Percentiles rank a stretch among this genome's conserved stretches.
These are phyloP conservation scores for Eurois occulta DNA, from an alignment of 2,888 invertebrate genomes.

Conservation along the genomic window DNA sequence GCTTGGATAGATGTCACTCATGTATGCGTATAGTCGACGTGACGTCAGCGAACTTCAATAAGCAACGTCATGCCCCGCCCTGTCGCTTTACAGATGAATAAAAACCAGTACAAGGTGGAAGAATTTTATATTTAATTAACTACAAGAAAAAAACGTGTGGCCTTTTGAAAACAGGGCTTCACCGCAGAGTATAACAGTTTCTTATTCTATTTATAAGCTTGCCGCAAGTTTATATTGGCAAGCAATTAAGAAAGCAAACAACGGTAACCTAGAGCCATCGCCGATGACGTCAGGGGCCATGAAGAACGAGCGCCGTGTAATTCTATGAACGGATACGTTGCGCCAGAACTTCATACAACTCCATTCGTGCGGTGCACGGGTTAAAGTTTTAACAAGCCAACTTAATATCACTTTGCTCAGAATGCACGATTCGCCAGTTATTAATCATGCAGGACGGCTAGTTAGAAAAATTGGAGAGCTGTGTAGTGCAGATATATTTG, in stretches of 20 bases:
- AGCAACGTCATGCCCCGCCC: conserved; percentile 43
- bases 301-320: conserved; percentile 78
- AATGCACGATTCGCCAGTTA: conserved; percentile 88
- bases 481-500: conserved; percentile 78
- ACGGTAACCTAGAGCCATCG: conserved; percentile 65
- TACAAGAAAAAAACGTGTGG: background rate
- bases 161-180: background rate
- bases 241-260: conserved; percentile 74
- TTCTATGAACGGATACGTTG: conserved; percentile 80
- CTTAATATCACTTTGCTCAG: conserved; percentile 90
- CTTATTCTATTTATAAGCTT: conserved; percentile 23
- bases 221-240: conserved; percentile 51
- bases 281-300: conserved; percentile 73
- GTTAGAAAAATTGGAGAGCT: conserved; percentile 86
- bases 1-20: conserved; percentile 32
- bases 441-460: conserved; percentile 89
- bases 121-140: conserved; percentile 18
- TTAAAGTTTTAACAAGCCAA: conserved; percentile 90
- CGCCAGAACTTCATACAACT: conserved; percentile 82
- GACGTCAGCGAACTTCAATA: conserved; percentile 49
- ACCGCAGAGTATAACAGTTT: conserved; percentile 16
- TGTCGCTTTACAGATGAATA: conserved; percentile 28
- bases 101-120: conserved; percentile 7
- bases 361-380: conserved; percentile 83
- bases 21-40: conserved; percentile 20